Evolutionary conservation across 2,888 invertebrate species (phyloP).

Genomic region (Drosophila heteroneura): DNA sequence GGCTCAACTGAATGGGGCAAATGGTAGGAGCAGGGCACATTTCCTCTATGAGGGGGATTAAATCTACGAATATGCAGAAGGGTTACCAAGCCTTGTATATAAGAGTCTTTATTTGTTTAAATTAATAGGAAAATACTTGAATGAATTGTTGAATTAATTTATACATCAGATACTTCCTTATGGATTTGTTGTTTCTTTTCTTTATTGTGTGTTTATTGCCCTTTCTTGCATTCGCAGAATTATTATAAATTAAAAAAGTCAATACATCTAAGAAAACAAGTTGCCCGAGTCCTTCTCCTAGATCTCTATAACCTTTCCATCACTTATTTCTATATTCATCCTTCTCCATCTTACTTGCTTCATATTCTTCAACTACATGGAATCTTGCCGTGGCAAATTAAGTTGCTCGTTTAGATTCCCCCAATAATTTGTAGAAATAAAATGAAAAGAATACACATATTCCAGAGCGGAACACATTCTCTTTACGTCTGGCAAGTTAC

Average conservation of each 20-base stretch:
- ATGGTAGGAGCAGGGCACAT: neutral
- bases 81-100: slow-evolving; percentile 4
- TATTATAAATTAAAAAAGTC: accelerated
- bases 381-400: neutral
- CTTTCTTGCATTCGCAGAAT: neutral
- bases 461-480: neutral
- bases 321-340: neutral
- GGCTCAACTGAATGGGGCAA: slow-evolving; percentile 21
- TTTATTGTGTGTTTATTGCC: neutral
- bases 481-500: neutral
- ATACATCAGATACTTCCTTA: neutral
- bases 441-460: neutral
- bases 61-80: neutral
- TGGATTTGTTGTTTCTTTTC: neutral
- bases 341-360: neutral
- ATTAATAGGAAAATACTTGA: neutral
- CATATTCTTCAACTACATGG: neutral
- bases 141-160: neutral
- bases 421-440: neutral
- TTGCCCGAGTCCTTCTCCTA: neutral
- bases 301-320: neutral
- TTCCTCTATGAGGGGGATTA: neutral
- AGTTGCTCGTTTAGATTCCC: neutral
- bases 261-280: neutral
- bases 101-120: neutral